Base-by-base conservation (phyloP, 2,888 invertebrate genomes). In the Phragmatobia fuliginosa region DNA sequence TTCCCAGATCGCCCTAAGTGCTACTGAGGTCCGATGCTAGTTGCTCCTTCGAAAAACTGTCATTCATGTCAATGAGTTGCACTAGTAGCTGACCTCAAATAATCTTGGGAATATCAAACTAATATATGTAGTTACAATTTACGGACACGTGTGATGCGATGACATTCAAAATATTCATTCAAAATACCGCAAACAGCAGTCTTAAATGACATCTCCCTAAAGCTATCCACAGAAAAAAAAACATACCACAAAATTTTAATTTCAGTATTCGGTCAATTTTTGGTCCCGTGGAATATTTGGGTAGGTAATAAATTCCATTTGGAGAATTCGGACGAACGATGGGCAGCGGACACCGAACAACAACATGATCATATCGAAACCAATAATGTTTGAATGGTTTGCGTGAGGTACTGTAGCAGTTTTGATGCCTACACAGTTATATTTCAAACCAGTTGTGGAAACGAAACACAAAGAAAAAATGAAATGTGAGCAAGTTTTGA, bases 271-370 rank as follows among this genome's bases (percentile, higher is more conserved):
- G 62, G 64, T 70, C 64, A 70, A 64, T 66, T 74, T 73, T 74
- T 74, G 71, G 67, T 71, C 68, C 64, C 14, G 38, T 49, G 14
- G 18, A 62, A 36, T 72, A 68, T 72, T 61, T 63, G 61, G 64
- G 28, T 31, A 18, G 31, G 49, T 49, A 69, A 73, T 75, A 71
- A 75, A 73, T 70, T 67, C 66, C 67, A 56, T 68, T 63, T 32
- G 58, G 56, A 56, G 63, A 61, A 66, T 67, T 68, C 49, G 68
- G 25, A 33, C 38, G 7, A 14, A 25, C 38, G 18, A 49, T 38
- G 21, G 41, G 11, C 18, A 21, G 62, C 11, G 59, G 62, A 49
- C 52, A 66, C 21, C 67, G 41, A 58, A 41, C 62, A 60, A 66
- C 63, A 64, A 36, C 49, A 45, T 56, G 73, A 72, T 72, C 33